Base-by-base conservation (phyloP, 2,797 vertebrate species). In the Neostethus bicornis region DNA sequence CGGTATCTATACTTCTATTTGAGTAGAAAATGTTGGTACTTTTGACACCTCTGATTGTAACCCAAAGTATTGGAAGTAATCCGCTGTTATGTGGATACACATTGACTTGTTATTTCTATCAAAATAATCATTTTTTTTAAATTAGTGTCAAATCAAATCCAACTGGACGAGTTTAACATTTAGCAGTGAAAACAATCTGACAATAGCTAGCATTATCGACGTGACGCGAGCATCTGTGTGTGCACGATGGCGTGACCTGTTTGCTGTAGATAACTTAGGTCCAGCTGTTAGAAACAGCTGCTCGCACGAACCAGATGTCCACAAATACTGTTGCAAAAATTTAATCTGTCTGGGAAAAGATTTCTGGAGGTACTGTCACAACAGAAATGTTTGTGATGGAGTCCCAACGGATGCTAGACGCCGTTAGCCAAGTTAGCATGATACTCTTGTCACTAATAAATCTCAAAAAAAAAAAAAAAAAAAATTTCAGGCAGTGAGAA, bases 221-320 rank as follows among this genome's bases (percentile, higher is more conserved):
- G 28, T 41, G 31, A 28, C 29, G 44, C 24, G 35, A 60, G 57
- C 38, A 29, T 35, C 14, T 61, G 51, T 45, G 23, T 59, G 56
- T 49, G 56, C 39, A 28, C 8, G 24, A 23, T 28, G 24, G 39
- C 29, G 31, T 51, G 47, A 54, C 37, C 43, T 41, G 31, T 47
- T 51, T 26, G 20, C 29, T 31, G 34, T 50, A 28, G 24, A 54
- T 24, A 26, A 63, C 38, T 45, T 32, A 45, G 12, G 42, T 66
- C 28, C 61, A 47, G 44, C 54, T 56, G 55, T 49, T 39, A 7
- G 11, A 31, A 41, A 51, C 58, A 61, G 58, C 41, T 61, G 58
- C 31, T 61, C 31, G 5, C 48, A n/a, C 35, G 23, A n/a, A 45
- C 39, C 58, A 61, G 58, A 51, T 63, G 58, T 44, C 48, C 31